A percentile compares a stretch with the other conserved stretches of the same genome.
Conservation (phyloP, 1,140 invertebrate species). For the Tetragonula clypearis region DNA sequence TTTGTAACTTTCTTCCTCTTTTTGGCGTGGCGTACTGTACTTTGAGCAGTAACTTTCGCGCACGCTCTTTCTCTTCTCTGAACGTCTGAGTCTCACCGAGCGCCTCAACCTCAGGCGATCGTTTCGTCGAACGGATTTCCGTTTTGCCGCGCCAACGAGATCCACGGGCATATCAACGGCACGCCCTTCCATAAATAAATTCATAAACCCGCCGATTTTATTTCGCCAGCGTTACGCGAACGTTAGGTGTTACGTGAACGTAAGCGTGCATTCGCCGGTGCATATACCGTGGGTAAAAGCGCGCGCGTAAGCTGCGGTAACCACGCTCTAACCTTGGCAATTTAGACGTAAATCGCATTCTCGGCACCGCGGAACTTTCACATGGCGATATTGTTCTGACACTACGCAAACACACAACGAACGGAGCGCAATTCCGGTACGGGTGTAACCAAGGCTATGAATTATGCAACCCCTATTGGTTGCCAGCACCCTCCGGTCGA, state of each 20-base stretch:
- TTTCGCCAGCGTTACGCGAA: slow-evolving; percentile 9
- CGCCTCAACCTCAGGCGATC: neutral
- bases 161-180: too few relatives aligned
- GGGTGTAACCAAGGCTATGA: slow-evolving; percentile 73
- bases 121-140: neutral
- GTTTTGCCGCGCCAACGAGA: neutral
- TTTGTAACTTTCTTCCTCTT: neutral
- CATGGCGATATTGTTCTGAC: slow-evolving; percentile 70
- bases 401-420: slow-evolving; percentile 69
- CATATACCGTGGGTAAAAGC: slow-evolving; percentile 13
- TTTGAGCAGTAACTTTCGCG: neutral
- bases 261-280: neutral
- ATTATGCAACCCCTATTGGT: slow-evolving; percentile 74
- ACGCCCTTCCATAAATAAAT: slow-evolving; percentile 21
- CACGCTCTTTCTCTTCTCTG: neutral
- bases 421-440: slow-evolving; percentile 72
- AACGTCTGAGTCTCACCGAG: neutral
- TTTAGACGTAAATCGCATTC: slow-evolving; percentile 69
- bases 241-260: slow-evolving; percentile 29
- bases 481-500: slow-evolving; percentile 65
- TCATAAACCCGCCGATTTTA: slow-evolving; percentile 40
- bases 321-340: slow-evolving; percentile 64
- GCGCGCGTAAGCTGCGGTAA: slow-evolving; percentile 55
- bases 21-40: neutral
- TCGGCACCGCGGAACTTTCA: slow-evolving; percentile 61